Evolutionary conservation across 2,797 vertebrate genomes (phyloP).

Genomic region (Enteromius argenteus): DNA sequence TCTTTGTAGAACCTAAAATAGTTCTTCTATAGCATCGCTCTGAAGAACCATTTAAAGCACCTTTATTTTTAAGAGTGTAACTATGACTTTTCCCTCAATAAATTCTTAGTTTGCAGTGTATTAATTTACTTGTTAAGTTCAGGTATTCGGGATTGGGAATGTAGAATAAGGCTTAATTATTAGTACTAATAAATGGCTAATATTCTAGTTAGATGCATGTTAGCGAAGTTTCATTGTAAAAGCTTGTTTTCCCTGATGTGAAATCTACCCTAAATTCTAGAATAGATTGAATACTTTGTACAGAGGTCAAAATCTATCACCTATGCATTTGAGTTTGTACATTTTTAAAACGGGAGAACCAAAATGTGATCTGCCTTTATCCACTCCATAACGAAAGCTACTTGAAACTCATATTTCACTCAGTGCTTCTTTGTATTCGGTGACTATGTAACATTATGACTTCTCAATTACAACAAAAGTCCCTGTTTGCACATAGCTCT

Average conservation of each 20-base stretch:
- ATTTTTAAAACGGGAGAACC: background rate
- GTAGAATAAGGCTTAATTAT: too few species aligned
- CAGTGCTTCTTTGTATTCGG: conserved; percentile 24
- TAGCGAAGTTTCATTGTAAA: background rate
- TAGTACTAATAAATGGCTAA: too few species aligned
- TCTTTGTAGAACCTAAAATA: too few species aligned
- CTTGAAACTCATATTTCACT: conserved; percentile 8
- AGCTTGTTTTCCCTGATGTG: background rate
- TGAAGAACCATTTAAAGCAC: too few species aligned
- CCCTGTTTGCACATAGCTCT: conserved; percentile 37
- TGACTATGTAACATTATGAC: conserved; percentile 16
- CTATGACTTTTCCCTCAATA: too few species aligned
- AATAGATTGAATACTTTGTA: background rate
- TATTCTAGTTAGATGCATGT: too few species aligned
- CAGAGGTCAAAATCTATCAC: background rate
- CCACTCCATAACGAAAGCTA: background rate
- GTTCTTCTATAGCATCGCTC: too few species aligned
- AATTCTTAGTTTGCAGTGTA: too few species aligned
- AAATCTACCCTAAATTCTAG: background rate
- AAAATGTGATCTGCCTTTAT: background rate
- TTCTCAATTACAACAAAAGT: conserved; percentile 33
- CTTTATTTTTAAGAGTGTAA: too few species aligned
- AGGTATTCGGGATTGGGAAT: too few species aligned
- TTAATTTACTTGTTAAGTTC: too few species aligned
- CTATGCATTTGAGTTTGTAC: background rate